Evolutionary conservation across 1,140 invertebrate species (phyloP).

Genomic region (Drosophila micromelanica): DNA sequence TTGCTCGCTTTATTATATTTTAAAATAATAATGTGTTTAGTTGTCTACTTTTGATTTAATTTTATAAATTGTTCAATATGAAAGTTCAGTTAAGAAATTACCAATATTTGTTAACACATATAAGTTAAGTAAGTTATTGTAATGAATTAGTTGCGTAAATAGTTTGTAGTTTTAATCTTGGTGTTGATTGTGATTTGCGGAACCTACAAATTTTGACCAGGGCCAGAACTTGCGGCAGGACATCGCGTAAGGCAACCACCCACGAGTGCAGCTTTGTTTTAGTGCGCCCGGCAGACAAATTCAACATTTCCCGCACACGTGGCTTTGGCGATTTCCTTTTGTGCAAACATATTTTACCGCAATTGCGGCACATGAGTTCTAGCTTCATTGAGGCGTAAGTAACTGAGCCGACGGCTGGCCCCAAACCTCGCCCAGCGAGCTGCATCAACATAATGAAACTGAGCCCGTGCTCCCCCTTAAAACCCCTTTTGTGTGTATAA

Average conservation of each 20-base stretch:
- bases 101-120: too few species aligned
- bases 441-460: constrained; percentile 42
- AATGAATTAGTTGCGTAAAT: too few species aligned
- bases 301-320: constrained; percentile 78
- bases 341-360: constrained; percentile 81
- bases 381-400: constrained; percentile 74
- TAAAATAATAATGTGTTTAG: too few species aligned
- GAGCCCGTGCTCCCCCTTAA: not conserved
- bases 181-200: constrained; percentile 8
- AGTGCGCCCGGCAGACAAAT: constrained; percentile 70
- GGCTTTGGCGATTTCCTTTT: constrained; percentile 81
- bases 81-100: too few species aligned
- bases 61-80: too few species aligned
- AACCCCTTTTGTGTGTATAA: constrained; percentile 45
- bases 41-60: too few species aligned
- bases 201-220: constrained; percentile 19
- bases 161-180: too few species aligned
- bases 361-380: constrained; percentile 67
- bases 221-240: not conserved
- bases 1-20: too few species aligned
- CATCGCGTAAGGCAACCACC: not conserved
- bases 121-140: too few species aligned
- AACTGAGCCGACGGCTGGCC: constrained; percentile 34
- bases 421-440: constrained; percentile 14
- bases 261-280: constrained; percentile 56